These are phyloP conservation scores for Toxotes jaculatrix DNA, from an alignment of 2,113 vertebrate species.

Conservation along the genomic window DNA sequence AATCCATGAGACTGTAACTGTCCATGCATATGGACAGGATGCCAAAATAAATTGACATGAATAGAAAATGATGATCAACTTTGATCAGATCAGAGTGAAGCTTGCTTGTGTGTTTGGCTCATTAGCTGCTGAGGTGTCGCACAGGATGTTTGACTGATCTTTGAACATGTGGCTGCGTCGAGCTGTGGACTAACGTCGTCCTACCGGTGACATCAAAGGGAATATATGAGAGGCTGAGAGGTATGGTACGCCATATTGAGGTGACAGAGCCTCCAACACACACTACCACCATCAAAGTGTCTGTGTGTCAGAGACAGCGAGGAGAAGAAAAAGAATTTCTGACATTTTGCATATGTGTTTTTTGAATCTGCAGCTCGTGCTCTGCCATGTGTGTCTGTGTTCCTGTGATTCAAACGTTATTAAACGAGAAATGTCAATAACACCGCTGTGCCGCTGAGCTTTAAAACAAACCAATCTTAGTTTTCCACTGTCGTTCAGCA, in stretches of 20 bases:
- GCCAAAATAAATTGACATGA: too few species aligned
- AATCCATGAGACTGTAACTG: too few species aligned
- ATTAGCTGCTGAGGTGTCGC: constrained; percentile 59
- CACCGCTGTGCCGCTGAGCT: neutral
- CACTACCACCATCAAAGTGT: constrained; percentile 45
- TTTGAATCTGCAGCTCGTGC: neutral
- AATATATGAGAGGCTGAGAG: constrained; percentile 59
- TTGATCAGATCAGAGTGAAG: neutral
- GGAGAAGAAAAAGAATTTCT: constrained; percentile 8
- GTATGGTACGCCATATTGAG: constrained; percentile 26
- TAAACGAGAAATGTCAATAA: constrained; percentile 26
- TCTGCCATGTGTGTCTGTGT: neutral
- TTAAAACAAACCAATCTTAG: neutral
- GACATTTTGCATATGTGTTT: constrained; percentile 36
- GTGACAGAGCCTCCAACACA: constrained; percentile 36
- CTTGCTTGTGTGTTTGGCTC: constrained; percentile 42
- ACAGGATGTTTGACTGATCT: constrained; percentile 51
- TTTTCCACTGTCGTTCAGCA: neutral
- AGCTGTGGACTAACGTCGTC: constrained; percentile 48
- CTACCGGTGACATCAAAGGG: constrained; percentile 74
- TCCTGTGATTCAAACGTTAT: neutral
- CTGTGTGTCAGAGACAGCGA: neutral
- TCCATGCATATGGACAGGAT: too few species aligned
- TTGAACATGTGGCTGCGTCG: constrained; percentile 48
- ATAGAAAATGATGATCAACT: too few species aligned